Evolutionary conservation across 2,797 vertebrate genomes (phyloP).

Genomic region (Xyrichtys novacula): DNA sequence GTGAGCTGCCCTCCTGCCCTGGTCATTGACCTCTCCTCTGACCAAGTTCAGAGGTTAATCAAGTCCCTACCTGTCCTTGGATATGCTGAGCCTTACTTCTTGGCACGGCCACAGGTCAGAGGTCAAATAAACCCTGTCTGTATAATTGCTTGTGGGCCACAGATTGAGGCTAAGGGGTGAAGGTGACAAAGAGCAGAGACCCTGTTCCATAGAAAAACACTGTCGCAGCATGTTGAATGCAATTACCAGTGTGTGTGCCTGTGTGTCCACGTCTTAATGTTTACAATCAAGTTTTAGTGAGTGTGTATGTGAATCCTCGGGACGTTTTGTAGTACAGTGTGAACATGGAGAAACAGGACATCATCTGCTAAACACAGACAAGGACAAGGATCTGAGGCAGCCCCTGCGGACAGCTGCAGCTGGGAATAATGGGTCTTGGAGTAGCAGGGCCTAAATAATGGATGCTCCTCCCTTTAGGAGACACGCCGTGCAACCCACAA

Average conservation of each 20-base stretch:
- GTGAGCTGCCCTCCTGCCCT: constrained; percentile 65
- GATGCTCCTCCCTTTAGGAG: constrained; percentile 66
- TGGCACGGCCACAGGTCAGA: constrained; percentile 70
- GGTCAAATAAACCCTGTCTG: constrained; percentile 81
- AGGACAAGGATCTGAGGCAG: constrained; percentile 58
- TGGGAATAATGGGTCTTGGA: constrained; percentile 59
- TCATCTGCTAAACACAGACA: constrained; percentile 76
- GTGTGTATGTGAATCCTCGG: constrained; percentile 34
- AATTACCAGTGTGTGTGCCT: constrained; percentile 61
- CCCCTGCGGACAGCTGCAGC: constrained; percentile 62
- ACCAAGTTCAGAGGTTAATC: constrained; percentile 83
- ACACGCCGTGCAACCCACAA: constrained; percentile 72
- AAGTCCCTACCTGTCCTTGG: constrained; percentile 81
- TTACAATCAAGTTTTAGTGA: constrained; percentile 53
- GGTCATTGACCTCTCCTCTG: constrained; percentile 78
- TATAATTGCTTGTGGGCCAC: constrained; percentile 78
- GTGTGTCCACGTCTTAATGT: constrained; percentile 54
- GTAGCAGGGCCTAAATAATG: constrained; percentile 74
- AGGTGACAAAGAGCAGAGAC: constrained; percentile 77
- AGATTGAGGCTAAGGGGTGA: constrained; percentile 75
- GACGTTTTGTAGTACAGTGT: constrained; percentile 53
- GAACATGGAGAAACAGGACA: constrained; percentile 69
- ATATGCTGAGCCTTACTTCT: constrained; percentile 75
- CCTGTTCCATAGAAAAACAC: constrained; percentile 53
- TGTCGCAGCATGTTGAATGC: constrained; percentile 55